Base-by-base conservation (phyloP, 1,140 invertebrate species). In the Trichomalopsis sarcophagae region DNA sequence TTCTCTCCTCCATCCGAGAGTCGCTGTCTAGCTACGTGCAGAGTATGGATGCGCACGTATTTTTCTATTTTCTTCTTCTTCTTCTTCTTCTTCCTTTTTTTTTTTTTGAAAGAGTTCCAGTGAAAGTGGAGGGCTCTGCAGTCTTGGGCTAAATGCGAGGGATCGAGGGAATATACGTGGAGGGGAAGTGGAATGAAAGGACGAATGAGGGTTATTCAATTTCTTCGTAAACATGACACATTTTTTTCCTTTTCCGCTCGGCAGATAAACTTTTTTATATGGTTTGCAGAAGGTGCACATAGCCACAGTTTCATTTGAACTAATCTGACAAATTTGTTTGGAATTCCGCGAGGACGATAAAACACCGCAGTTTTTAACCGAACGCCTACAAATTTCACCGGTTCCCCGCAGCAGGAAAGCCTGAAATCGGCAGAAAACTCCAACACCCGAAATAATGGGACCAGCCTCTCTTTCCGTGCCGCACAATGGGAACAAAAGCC, bases 71-170 rank as follows among this genome's bases (percentile, higher is more conserved):
- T 27, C 0, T 27, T 27, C 27, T 27, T 27, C 27, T 27, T 27
- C 27, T 27, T 27, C 0, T 27, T 27, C 27, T 27, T 27, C 27
- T 27, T 27, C 27, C n/a, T 27, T 27, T 44, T 44, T 73, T 40
- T 83, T 30, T 66, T 47, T 14, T 50, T 27, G 33, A 81, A 73
- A 81, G 79, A 71, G n/a, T 79, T 36, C 77, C 55, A 79, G 77
- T 66, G 77, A 66, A 79, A 79, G 77, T 79, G 77, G 30, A 30
- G 47, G 9, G 50, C 55, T 77, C 76, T 77, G 47, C 30, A 13
- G 44, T 47, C 44, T 13, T 13, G 44, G 9, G 44, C 11, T 0
- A 47, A 47, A 1, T 47, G 44, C 44, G 10, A 13, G 9, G 9
- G 47, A 50, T 50, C 47, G 13, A 50, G 47, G 13, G 14, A 50